A percentile compares a stretch with the other conserved stretches of the same genome.
phyloP scores from a whole-genome alignment of 2,888 invertebrate genomes.

The Scrobipalpa atriplicella region DNA sequence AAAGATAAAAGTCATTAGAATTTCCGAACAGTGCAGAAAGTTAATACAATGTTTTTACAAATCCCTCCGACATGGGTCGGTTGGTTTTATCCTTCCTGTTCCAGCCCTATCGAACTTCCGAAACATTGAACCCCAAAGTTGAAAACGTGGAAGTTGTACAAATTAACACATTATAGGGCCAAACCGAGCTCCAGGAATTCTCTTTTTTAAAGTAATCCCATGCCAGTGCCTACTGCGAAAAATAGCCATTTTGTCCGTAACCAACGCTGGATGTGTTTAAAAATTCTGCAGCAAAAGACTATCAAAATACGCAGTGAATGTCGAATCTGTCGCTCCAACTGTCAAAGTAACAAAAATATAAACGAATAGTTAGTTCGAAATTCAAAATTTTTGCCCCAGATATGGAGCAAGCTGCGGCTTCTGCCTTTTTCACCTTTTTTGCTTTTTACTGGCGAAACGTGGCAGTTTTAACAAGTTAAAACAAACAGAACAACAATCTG shows the following conservation, averaged over 20 bases:
- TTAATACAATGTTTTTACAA: not conserved
- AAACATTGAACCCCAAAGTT: constrained; percentile 27
- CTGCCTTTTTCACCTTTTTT: constrained; percentile 30
- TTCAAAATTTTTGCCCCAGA: constrained; percentile 27
- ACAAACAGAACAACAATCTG: constrained; percentile 33
- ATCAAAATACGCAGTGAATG: too few species aligned
- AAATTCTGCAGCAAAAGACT: too few species aligned
- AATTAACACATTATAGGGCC: constrained; percentile 33
- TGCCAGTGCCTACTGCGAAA: not conserved
- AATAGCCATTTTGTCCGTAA: not conserved
- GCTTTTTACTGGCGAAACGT: constrained; percentile 36
- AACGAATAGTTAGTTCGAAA: constrained; percentile 23
- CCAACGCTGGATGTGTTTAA: not conserved
- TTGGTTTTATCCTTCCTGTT: not conserved
- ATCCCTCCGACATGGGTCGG: not conserved
- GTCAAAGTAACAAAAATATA: constrained; percentile 13
- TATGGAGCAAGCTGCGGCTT: constrained; percentile 27
- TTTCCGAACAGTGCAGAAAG: constrained; percentile 11
- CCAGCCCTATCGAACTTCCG: constrained; percentile 23
- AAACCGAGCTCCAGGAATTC: not conserved
- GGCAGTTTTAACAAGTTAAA: constrained; percentile 37
- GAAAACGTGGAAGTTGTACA: constrained; percentile 29
- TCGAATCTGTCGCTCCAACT: not conserved
- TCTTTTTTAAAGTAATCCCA: not conserved
- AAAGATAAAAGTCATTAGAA: constrained; percentile 2